These are phyloP conservation scores for Loripinus fragilis DNA, from an alignment of 2,888 invertebrate genomes.

Conservation along the genomic window DNA sequence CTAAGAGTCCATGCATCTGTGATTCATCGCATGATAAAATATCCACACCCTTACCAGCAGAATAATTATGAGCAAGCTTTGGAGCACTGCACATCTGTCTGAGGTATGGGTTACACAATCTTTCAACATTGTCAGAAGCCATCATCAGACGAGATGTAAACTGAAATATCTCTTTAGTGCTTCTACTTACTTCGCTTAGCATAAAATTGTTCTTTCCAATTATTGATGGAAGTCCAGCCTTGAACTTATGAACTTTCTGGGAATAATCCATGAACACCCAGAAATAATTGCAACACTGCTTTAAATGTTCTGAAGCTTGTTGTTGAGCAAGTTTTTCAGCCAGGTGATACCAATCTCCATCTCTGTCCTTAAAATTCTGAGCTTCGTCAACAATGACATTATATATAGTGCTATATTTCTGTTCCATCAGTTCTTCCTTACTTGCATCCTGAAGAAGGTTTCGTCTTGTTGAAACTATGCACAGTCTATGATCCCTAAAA, in stretches of 20 bases:
- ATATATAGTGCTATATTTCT: slow-evolving; percentile 57
- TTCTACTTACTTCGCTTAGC: slow-evolving; percentile 75
- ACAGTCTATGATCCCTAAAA: slow-evolving; percentile 69
- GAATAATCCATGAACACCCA: slow-evolving; percentile 79
- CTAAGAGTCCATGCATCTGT: slow-evolving; percentile 63
- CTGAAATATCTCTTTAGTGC: slow-evolving; percentile 75
- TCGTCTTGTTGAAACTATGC: slow-evolving; percentile 65
- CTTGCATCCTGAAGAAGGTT: slow-evolving; percentile 61
- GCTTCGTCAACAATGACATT: slow-evolving; percentile 76
- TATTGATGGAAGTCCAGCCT: slow-evolving; percentile 72
- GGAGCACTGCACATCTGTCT: slow-evolving; percentile 51
- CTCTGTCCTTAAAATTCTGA: slow-evolving; percentile 77
- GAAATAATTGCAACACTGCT: slow-evolving; percentile 66
- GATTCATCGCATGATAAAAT: slow-evolving; percentile 68
- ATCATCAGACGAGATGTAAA: slow-evolving; percentile 74
- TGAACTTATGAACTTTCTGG: slow-evolving; percentile 77
- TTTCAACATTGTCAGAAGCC: slow-evolving; percentile 50
- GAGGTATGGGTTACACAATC: slow-evolving; percentile 38
- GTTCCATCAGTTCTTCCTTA: slow-evolving; percentile 25
- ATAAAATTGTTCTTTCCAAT: slow-evolving; percentile 77
- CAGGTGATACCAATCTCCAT: slow-evolving; percentile 75
- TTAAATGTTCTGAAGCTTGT: slow-evolving; percentile 32
- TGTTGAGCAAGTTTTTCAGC: slow-evolving; percentile 65
- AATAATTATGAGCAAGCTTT: slow-evolving; percentile 69
- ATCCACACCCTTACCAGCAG: slow-evolving; percentile 68